A percentile compares a stretch with the other conserved stretches of the same genome.
phyloP scores from a whole-genome alignment of 2,113 vertebrate species.

The Caranx melampygus region DNA sequence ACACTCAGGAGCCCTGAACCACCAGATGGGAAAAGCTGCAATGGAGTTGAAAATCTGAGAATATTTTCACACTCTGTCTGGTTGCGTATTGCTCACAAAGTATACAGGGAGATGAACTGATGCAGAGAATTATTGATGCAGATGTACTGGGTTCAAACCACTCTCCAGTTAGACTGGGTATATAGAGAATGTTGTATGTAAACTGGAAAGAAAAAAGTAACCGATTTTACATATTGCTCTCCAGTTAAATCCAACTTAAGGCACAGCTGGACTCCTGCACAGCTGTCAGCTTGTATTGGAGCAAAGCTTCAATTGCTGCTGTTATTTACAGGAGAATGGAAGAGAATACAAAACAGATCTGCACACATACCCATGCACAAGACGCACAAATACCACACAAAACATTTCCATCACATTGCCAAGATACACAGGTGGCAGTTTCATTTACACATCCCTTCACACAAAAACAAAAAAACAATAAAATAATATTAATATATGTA shows the following conservation, averaged over 20 bases:
- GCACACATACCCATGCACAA: conserved; percentile 15
- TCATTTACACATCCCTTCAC: conserved; percentile 2
- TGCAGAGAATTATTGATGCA: neutral
- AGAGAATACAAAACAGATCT: conserved; percentile 4
- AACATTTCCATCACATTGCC: neutral
- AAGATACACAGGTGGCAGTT: neutral
- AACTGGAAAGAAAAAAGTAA: neutral
- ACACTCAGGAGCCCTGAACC: no score
- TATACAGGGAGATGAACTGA: neutral
- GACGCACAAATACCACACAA: conserved; percentile 13
- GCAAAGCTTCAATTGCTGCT: neutral
- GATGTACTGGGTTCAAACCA: no score
- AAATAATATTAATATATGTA: neutral
- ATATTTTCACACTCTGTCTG: no score
- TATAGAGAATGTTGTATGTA: neutral
- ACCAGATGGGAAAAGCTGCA: no score
- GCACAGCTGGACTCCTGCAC: conserved; percentile 30
- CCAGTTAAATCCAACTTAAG: conserved; percentile 4
- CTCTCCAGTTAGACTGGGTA: neutral
- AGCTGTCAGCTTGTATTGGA: conserved; percentile 48
- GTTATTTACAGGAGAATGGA: conserved; percentile 6
- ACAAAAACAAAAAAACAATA: conserved; percentile 1
- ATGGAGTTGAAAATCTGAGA: no score
- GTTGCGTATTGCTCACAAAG: no score
- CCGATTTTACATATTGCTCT: neutral